Evolutionary conservation across 1,140 invertebrate genomes (phyloP).

Genomic region (Drosophila auraria): DNA sequence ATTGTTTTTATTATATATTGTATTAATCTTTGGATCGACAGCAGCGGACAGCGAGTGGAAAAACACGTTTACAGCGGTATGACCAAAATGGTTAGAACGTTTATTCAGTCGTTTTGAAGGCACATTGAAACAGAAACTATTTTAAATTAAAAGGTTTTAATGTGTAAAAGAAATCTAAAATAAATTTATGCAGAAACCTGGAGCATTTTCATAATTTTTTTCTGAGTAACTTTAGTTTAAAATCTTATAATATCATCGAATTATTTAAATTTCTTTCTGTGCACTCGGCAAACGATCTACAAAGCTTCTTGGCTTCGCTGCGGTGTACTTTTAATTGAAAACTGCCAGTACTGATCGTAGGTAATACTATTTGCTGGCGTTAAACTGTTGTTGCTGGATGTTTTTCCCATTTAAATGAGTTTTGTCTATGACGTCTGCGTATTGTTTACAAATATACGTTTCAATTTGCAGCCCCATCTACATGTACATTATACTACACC

Average conservation of each 20-base stretch:
- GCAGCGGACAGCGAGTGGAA: slow-evolving; percentile 29
- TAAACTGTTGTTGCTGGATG: slow-evolving; percentile 38
- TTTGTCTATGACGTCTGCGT: slow-evolving; percentile 80
- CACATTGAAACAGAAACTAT: slow-evolving; percentile 1
- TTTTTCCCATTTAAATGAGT: slow-evolving; percentile 71
- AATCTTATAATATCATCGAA: too few relatives aligned
- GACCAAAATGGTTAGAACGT: slow-evolving; percentile 54
- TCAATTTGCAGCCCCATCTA: slow-evolving; percentile 65
- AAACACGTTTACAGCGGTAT: slow-evolving; percentile 69
- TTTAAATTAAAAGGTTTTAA: not conserved
- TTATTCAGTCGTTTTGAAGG: slow-evolving; percentile 13
- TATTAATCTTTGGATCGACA: slow-evolving; percentile 38
- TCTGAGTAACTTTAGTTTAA: not conserved
- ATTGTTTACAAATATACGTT: slow-evolving; percentile 83
- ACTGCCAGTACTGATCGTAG: slow-evolving; percentile 18
- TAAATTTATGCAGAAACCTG: not conserved
- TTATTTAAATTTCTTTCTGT: not conserved
- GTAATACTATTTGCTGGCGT: slow-evolving; percentile 15
- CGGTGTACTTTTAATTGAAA: slow-evolving; percentile 33
- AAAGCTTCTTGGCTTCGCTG: slow-evolving; percentile 27
- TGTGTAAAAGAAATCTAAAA: not conserved
- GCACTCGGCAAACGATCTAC: slow-evolving; percentile 23
- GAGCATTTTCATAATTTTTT: not conserved
- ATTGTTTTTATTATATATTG: slow-evolving; percentile 66
- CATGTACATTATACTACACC: slow-evolving; percentile 48